Evolutionary conservation across 2,888 invertebrate genomes (phyloP), one percentile per base, ranked within the genome.

Genomic region (Ormyrus nitidulus): DNA sequence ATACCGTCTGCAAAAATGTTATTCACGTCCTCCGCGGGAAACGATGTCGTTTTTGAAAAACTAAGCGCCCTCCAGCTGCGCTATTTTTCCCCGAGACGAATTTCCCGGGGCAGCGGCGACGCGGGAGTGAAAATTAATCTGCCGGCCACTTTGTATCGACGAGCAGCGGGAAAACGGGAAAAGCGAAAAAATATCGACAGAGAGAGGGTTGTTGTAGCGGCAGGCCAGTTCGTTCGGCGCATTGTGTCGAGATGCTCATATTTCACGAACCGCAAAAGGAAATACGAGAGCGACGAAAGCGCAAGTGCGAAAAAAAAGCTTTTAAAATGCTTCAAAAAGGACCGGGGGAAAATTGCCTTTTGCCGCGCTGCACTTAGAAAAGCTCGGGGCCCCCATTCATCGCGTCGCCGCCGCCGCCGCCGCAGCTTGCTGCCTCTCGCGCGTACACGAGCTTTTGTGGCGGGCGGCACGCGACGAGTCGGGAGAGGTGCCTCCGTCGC

Each of bases 251-350:
- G 73, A 64, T n/a, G 54, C 65, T 76, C 76, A 54, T 69, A 69
- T 76, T 69, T 76, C 69, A 69, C 53, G 65, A 8, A 61, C 61
- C 68, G 56, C 77, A 44, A 53, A 66, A 66, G 59, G 71, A 77
- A 71, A 71, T 19, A 46, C 46, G 71, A 70, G 9, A 19, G 11
- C 49, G 13, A n/a, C 54, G 76, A 48, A 48, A 61, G 56, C 34
- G 44, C 54, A 64, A 73, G 56, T 74, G 65, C 53, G 64, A 77
- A 70, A 76, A 19, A 19, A 70, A 70, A 58, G 58, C 77, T 64
- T 56, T 9, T 49, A 9, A 70, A 70, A 70, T 51, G 44, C 4
- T 61, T 64, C n/a, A 65, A 66, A 51, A 34, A 51, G 44, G 19
- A 19, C 34, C n/a, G 49, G 7, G 49, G 4, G 51, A 59, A 49